Conservation (phyloP, 2,113 vertebrate species). For the Columbina picui region DNA sequence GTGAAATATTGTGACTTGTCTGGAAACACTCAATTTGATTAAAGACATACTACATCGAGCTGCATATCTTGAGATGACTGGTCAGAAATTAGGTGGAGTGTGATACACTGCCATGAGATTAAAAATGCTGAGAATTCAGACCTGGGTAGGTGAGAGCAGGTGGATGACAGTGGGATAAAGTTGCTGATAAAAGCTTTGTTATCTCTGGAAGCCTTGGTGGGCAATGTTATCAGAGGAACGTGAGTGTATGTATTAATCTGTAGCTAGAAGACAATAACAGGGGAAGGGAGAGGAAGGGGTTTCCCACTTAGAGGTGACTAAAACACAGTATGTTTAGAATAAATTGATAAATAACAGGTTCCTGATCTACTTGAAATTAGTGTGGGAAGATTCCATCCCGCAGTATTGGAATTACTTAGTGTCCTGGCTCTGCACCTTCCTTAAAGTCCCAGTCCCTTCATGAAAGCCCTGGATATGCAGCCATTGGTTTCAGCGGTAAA, state of each 20-base stretch:
- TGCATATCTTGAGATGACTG: constrained; percentile 18
- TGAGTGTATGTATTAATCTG: neutral
- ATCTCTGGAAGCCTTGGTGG: neutral
- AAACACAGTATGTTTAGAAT: neutral
- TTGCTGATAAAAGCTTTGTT: neutral
- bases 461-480: neutral
- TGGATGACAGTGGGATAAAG: neutral
- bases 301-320: neutral
- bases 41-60: neutral
- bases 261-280: neutral
- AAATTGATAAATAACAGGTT: neutral
- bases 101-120: neutral
- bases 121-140: constrained; percentile 7
- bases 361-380: neutral
- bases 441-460: neutral
- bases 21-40: constrained; percentile 14
- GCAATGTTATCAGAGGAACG: neutral
- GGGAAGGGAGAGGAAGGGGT: neutral
- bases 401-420: neutral
- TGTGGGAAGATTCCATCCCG: neutral
- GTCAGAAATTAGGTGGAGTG: constrained; percentile 41
- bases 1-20: neutral
- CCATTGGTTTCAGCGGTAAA: neutral
- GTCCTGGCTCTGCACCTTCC: neutral
- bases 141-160: constrained; percentile 16